Percentiles rank a stretch among this genome's conserved stretches.
These are phyloP conservation scores for Wiebesia pumilae DNA, from an alignment of 1,140 invertebrate species.

Conservation along the genomic window DNA sequence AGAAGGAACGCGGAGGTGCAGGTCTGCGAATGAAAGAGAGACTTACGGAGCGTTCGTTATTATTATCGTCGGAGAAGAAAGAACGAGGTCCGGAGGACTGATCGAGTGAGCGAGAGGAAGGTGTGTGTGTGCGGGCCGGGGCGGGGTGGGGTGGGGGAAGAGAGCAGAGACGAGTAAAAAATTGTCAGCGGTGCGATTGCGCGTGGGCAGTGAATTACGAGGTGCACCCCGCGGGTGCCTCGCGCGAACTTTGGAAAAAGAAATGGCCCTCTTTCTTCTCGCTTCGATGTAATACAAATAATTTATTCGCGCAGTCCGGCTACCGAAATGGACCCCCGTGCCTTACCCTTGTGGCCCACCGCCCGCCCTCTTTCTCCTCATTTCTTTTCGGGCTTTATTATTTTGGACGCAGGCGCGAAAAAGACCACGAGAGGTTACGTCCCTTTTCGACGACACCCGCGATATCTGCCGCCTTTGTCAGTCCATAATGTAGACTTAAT, in stretches of 20 bases:
- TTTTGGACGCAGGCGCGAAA: constrained; percentile 4
- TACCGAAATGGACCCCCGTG: constrained; percentile 54
- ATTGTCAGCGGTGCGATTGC: not conserved
- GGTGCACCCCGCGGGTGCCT: constrained; percentile 53
- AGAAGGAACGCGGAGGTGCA: too few species aligned
- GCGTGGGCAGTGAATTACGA: constrained; percentile 62
- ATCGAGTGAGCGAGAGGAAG: not conserved
- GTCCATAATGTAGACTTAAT: constrained; percentile 60
- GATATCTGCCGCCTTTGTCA: constrained; percentile 58
- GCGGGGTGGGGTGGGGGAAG: too few species aligned
- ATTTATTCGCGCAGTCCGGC: constrained; percentile 61
- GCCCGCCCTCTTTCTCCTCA: constrained; percentile 10
- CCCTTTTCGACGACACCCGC: constrained; percentile 56
- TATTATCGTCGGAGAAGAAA: not conserved
- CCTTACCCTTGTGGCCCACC: constrained; percentile 17
- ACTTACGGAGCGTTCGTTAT: not conserved
- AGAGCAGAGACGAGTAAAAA: not conserved
- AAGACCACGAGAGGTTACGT: not conserved
- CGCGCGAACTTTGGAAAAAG: constrained; percentile 54
- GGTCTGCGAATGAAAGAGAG: too few species aligned
- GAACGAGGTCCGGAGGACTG: not conserved
- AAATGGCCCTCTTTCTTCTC: constrained; percentile 51
- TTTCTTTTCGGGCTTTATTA: constrained; percentile 47
- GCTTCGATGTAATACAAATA: constrained; percentile 62
- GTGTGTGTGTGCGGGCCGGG: not conserved